Evolutionary conservation across 2,797 vertebrate species (phyloP), one percentile per base, ranked within the genome.

Genomic region (Staurois parvus): DNA sequence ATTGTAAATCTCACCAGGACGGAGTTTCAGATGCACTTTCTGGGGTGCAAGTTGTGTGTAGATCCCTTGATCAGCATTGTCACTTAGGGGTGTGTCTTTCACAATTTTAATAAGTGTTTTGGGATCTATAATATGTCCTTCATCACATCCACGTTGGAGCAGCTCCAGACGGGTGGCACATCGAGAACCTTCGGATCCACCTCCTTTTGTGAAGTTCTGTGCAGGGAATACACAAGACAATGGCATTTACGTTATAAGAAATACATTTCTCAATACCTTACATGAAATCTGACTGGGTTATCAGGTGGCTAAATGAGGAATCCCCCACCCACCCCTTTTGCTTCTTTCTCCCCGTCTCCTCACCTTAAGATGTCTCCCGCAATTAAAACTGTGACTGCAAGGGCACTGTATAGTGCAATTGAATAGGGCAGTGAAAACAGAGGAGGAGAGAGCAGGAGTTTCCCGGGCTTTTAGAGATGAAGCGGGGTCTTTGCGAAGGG

Each of bases 11-110:
- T 88, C 85, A 96, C 95, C 94, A 0, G 91, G 90, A 67, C 94
- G 87, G 32, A 96, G 91, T 4, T 79, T 84, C 37, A 95, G 37
- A 4, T 89, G 84, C 30, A 95, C 62, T 52, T 85, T 89, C 87
- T 95, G 95, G 2, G 95, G 95, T 7, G 90, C 90, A 48, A 96
- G 91, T 80, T 96, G 95, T 3, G 92, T 92, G 82, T 92, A 89
- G 2, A 88, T 89, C 7, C 90, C 88, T 3, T 30, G 87, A 0
- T 86, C 88, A 19, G 0, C 5, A 30, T 62, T 85, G 30, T 90
- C 88, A 87, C 88, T 91, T 62, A 96, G 89, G 0, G 91, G 72
- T 34, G n/a, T 72, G 81, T 95, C 82, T 83, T 92, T 92, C 76
- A 89, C 59, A 64, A 85, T 13, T 4, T 87, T 75, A 52, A 64